phyloP scores from a whole-genome alignment of 2,888 invertebrate genomes.

The Scelioninae gen. 2 region DNA sequence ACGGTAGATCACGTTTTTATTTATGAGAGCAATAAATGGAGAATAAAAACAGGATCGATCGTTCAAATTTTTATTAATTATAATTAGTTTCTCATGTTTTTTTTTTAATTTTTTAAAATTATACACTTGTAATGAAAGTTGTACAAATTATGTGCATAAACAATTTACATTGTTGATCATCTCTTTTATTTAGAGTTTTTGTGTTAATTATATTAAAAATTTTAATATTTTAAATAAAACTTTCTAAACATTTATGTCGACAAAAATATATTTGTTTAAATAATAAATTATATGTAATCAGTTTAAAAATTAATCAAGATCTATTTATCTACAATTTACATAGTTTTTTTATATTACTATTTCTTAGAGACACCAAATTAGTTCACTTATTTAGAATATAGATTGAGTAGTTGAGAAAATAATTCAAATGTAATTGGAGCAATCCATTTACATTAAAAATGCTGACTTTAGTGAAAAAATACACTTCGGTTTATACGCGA shows the following conservation, averaged over 20 bases:
- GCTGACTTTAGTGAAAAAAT: slow-evolving; percentile 30
- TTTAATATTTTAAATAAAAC: too few relatives aligned
- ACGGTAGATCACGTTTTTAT: not conserved
- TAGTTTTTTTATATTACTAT: not conserved
- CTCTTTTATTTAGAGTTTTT: too few relatives aligned
- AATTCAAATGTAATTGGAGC: slow-evolving; percentile 10
- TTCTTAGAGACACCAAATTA: too few relatives aligned
- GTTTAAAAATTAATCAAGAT: too few relatives aligned
- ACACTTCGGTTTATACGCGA: slow-evolving; percentile 10
- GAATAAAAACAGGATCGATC: slow-evolving; percentile 4
- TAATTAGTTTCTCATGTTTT: not conserved
- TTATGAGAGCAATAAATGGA: not conserved
- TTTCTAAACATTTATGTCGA: not conserved
- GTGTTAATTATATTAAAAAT: not conserved
- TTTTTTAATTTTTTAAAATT: slow-evolving; percentile 7
- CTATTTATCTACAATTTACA: not conserved
- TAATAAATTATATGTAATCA: too few relatives aligned
- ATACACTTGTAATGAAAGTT: slow-evolving; percentile 13
- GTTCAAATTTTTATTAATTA: not conserved
- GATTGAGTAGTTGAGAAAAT: not conserved
- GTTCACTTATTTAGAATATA: not conserved
- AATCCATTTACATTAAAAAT: slow-evolving; percentile 17
- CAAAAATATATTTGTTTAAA: not conserved
- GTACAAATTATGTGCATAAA: slow-evolving; percentile 20
- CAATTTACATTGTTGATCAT: too few relatives aligned